These are phyloP conservation scores for Ommatoiulus sabulosus DNA, from an alignment of 2,888 invertebrate species.

Conservation along the genomic window DNA sequence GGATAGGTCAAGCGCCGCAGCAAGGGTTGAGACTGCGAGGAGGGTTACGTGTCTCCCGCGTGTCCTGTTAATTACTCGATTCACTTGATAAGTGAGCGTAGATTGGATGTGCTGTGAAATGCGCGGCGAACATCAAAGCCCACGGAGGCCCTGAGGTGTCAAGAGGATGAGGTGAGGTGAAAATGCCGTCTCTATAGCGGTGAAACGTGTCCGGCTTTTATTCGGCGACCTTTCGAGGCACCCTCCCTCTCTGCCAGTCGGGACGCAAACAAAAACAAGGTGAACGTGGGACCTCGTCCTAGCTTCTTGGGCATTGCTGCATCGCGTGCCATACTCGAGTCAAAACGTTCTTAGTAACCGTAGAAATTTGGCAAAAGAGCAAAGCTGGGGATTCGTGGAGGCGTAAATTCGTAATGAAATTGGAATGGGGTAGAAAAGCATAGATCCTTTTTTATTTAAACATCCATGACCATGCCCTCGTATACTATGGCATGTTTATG, in stretches of 20 bases:
- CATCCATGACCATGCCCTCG: no score
- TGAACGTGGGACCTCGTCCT: not conserved
- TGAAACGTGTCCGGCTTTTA: not conserved
- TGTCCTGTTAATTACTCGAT: slow-evolving; percentile 47
- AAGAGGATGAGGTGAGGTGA: not conserved
- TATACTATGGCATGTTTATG: no score
- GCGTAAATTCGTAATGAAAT: no score
- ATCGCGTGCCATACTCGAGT: no score
- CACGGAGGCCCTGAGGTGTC: not conserved
- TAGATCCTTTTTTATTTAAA: no score
- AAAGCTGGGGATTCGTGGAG: no score
- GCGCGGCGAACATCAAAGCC: not conserved
- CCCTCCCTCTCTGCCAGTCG: not conserved
- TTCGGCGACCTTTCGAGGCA: not conserved
- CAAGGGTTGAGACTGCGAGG: not conserved
- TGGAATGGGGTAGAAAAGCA: no score
- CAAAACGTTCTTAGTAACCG: no score
- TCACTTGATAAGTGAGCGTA: slow-evolving; percentile 37
- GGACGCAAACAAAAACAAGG: not conserved
- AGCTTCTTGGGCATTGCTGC: no score
- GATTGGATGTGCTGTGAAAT: slow-evolving; percentile 36
- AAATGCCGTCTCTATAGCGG: not conserved
- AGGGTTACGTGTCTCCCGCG: not conserved
- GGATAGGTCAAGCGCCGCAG: not conserved
- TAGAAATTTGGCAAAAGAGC: no score